Conservation (phyloP, 2,113 vertebrate species). For the Thinocorus orbignyianus region DNA sequence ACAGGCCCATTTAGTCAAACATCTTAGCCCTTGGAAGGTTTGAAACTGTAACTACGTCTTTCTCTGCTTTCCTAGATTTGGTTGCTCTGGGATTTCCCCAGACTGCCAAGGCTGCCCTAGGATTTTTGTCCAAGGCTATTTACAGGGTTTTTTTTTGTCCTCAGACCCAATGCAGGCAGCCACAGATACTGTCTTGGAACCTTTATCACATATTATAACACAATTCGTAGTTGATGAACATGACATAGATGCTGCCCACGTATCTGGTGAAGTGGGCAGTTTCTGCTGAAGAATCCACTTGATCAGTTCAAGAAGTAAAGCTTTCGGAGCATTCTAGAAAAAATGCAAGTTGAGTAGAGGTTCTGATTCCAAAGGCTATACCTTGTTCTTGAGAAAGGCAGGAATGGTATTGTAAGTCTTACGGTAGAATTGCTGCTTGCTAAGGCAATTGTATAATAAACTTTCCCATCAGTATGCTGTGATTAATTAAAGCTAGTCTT, state of each 20-base stretch:
- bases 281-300: background rate
- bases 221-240: background rate
- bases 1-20: background rate
- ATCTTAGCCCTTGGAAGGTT: background rate
- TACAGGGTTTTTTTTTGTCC: background rate
- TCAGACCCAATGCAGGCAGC: background rate
- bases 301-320: background rate
- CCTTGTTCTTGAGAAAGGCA: background rate
- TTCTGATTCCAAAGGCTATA: background rate
- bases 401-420: background rate
- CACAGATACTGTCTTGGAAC: background rate
- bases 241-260: background rate
- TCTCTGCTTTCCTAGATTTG: background rate
- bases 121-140: background rate
- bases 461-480: background rate
- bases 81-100: background rate
- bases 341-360: background rate
- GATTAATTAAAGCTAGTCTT: background rate
- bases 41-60: background rate
- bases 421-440: background rate
- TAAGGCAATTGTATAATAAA: background rate
- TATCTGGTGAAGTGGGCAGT: accelerated
- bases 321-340: background rate
- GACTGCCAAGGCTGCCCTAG: background rate
- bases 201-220: background rate